Conservation (phyloP, 1,140 invertebrate genomes). For the Trichonephila inaurata region DNA sequence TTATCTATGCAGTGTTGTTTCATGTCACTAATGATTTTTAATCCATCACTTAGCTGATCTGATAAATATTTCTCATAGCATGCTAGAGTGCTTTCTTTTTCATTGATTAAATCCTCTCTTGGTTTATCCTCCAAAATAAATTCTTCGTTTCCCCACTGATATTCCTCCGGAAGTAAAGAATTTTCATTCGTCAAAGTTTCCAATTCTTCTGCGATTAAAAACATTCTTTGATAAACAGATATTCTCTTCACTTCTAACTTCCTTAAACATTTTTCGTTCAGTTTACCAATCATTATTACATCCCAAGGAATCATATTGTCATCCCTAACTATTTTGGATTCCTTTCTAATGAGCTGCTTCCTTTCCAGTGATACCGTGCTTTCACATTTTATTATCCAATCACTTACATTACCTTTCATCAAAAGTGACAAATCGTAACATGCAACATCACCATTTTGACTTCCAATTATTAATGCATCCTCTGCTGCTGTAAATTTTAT, state of each 20-base stretch:
- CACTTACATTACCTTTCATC: not conserved
- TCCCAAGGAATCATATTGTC: not conserved
- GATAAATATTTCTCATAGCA: not conserved
- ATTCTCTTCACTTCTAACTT: not conserved
- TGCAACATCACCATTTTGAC: not conserved
- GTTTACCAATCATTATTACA: not conserved
- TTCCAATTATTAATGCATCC: not conserved
- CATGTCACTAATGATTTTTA: not conserved
- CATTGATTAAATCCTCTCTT: not conserved
- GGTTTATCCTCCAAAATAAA: slow-evolving; percentile 40
- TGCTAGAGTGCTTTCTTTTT: not conserved
- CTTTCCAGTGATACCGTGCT: not conserved
- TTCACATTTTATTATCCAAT: not conserved
- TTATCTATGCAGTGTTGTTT: slow-evolving; percentile 25
- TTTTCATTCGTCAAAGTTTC: not conserved
- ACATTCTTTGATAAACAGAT: not conserved
- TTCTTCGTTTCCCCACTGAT: slow-evolving; percentile 48
- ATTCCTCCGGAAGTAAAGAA: not conserved
- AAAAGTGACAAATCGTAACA: not conserved
- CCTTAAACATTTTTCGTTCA: not conserved
- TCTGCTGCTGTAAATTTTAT: not conserved
- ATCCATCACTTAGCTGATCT: not conserved
- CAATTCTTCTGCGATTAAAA: not conserved
- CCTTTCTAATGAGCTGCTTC: not conserved
- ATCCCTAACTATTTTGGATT: not conserved